phyloP scores from a whole-genome alignment of 2,113 vertebrate genomes.

The Eupsittula cactorum region DNA sequence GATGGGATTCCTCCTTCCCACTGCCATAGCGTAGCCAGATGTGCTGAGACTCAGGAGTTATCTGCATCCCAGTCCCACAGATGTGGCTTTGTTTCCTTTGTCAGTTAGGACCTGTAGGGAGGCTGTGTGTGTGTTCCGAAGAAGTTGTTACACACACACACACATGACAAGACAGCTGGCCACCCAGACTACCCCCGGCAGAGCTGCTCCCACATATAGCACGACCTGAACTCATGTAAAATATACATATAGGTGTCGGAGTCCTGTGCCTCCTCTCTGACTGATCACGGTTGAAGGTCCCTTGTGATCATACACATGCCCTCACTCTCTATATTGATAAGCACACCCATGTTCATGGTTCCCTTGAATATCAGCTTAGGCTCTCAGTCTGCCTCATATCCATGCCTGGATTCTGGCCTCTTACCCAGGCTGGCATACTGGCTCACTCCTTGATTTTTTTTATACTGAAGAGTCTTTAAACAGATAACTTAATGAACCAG shows the following conservation, averaged over 20 bases:
- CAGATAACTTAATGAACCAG: not conserved
- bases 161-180: fast-evolving
- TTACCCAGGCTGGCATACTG: not conserved
- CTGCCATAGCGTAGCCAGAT: not conserved
- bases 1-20: not conserved
- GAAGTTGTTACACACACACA: fast-evolving
- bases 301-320: fast-evolving
- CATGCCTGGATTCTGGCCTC: not conserved
- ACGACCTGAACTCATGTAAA: not conserved
- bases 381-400: not conserved
- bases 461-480: not conserved
- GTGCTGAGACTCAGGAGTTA: not conserved
- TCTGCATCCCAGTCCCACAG: fast-evolving
- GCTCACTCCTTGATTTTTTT: not conserved
- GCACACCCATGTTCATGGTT: not conserved
- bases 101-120: not conserved
- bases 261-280: not conserved
- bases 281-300: not conserved
- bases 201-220: not conserved
- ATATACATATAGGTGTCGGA: fast-evolving
- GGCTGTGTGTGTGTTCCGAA: not conserved
- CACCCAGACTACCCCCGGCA: not conserved
- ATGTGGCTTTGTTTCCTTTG: not conserved
- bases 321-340: not conserved
- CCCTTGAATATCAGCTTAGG: not conserved